phyloP scores from a whole-genome alignment of 1,140 invertebrate genomes.

The Hetaerina americana region DNA sequence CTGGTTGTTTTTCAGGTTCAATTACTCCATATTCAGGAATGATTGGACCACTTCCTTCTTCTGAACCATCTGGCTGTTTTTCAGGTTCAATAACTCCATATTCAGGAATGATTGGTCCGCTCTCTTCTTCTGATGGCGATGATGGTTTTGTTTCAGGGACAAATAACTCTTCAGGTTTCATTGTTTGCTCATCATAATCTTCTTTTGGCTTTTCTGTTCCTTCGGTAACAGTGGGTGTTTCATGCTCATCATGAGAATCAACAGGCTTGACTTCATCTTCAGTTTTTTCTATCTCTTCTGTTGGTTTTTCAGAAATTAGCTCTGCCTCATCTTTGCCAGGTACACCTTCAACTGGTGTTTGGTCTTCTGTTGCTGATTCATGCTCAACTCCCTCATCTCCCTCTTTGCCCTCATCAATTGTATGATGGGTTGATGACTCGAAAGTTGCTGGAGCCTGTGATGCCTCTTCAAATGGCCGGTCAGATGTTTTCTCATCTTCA shows the following conservation, averaged over 20 bases:
- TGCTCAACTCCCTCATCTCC: neutral
- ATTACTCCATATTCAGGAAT: too few relatives aligned
- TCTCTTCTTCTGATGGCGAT: neutral
- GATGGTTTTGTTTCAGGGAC: neutral
- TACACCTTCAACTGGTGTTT: neutral
- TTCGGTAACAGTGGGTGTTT: neutral
- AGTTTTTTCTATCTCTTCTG: neutral
- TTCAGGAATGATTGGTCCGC: too few relatives aligned
- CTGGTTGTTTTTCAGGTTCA: neutral
- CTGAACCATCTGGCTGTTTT: neutral
- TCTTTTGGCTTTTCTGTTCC: neutral
- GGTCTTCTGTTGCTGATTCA: neutral
- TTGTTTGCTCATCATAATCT: neutral
- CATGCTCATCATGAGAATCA: neutral
- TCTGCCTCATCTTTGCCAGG: neutral
- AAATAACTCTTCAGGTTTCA: neutral
- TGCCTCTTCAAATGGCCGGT: neutral
- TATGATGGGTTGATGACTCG: too few relatives aligned
- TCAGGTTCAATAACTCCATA: neutral
- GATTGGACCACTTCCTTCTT: too few relatives aligned
- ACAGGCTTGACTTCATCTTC: neutral
- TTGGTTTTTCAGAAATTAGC: neutral
- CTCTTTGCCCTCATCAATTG: neutral
- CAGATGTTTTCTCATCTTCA: neutral
- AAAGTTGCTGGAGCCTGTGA: too few relatives aligned